Evolutionary conservation across 2,888 invertebrate genomes (phyloP).

Genomic region (Diaphora mendica): DNA sequence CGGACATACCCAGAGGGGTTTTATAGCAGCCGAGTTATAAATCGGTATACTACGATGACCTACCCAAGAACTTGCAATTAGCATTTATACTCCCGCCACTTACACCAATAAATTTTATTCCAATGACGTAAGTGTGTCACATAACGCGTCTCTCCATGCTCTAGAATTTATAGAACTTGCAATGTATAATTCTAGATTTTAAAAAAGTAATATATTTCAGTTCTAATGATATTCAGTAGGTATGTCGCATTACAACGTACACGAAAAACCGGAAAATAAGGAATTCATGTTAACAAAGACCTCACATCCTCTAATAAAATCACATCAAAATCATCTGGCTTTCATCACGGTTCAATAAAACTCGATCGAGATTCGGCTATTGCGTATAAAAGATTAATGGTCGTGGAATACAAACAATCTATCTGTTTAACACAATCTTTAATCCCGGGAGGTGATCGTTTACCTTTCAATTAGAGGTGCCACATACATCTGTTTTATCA

Average conservation of each 20-base stretch:
- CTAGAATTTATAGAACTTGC: not conserved
- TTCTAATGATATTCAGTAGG: constrained; percentile 25
- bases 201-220: constrained; percentile 35
- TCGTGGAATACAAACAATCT: constrained; percentile 40
- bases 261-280: not conserved
- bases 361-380: constrained; percentile 39
- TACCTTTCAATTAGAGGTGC: constrained; percentile 33
- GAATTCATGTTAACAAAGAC: constrained; percentile 22
- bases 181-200: constrained; percentile 21
- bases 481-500: constrained; percentile 10
- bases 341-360: constrained; percentile 41
- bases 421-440: constrained; percentile 40
- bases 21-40: not conserved
- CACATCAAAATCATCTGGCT: constrained; percentile 42
- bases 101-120: not conserved
- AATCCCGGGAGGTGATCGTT: constrained; percentile 29
- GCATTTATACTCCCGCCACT: not conserved
- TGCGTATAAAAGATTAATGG: constrained; percentile 47
- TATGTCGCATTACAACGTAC: not conserved
- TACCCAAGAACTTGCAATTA: not conserved
- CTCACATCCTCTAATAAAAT: constrained; percentile 48
- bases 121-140: not conserved
- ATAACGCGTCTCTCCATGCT: not conserved
- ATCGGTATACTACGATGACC: too few relatives aligned
- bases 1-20: not conserved